phyloP scores from a whole-genome alignment of 2,113 vertebrate genomes.

The Amblyornis subalaris region DNA sequence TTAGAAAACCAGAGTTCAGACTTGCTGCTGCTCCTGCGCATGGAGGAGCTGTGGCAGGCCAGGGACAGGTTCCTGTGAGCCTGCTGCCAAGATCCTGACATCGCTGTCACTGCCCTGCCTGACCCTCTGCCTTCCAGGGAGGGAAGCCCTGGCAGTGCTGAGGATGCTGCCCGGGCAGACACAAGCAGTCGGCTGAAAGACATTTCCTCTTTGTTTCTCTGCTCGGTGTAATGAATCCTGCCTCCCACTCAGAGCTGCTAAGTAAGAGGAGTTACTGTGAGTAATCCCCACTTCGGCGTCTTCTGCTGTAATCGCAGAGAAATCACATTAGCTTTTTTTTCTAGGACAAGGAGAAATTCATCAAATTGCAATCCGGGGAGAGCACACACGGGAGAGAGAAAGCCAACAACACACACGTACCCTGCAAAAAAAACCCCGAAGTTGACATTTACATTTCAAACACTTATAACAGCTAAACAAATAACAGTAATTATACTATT shows the following conservation, averaged over 20 bases:
- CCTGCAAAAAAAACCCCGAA: constrained; percentile 43
- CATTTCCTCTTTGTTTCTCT: constrained; percentile 39
- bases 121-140: background rate
- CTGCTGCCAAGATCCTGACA: background rate
- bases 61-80: background rate
- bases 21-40: background rate
- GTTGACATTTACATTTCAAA: constrained; percentile 75
- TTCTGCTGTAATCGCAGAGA: constrained; percentile 14
- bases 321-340: constrained; percentile 32
- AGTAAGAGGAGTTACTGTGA: constrained; percentile 43
- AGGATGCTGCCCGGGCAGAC: constrained; percentile 1
- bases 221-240: constrained; percentile 58
- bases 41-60: background rate
- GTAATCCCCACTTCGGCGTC: constrained; percentile 25
- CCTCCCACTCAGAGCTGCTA: constrained; percentile 59
- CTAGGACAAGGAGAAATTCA: constrained; percentile 43
- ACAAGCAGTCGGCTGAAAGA: constrained; percentile 9
- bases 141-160: background rate
- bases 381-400: background rate
- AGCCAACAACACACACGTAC: background rate
- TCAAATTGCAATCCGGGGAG: constrained; percentile 54
- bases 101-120: background rate
- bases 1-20: background rate
- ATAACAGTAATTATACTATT: constrained; percentile 75
- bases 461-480: constrained; percentile 71